A percentile compares a stretch with the other conserved stretches of the same genome.
Conservation (phyloP, 35 echinoderm and acorn worm genomes). For the Heliocidaris tuberculata region DNA sequence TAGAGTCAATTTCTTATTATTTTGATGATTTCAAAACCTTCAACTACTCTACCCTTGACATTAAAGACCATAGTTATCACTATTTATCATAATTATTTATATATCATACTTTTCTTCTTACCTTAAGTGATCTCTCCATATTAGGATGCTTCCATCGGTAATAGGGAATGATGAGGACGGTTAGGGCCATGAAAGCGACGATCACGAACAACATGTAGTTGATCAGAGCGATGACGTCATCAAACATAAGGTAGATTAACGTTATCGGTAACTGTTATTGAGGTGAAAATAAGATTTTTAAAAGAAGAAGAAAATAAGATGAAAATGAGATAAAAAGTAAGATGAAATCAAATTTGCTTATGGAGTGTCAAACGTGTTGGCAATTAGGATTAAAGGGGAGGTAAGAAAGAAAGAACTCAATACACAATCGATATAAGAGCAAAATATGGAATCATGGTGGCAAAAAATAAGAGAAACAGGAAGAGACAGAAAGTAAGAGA, state of each 20-base stretch:
- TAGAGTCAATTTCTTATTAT: too few relatives aligned
- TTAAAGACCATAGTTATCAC: too few relatives aligned
- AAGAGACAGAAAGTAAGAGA: too few relatives aligned
- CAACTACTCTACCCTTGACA: too few relatives aligned
- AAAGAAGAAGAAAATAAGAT: neutral
- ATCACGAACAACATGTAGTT: constrained; percentile 55
- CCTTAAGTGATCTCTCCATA: constrained; percentile 44
- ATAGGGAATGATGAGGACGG: constrained; percentile 62
- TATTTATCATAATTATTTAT: too few relatives aligned
- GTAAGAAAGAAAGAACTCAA: neutral
- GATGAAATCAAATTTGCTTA: too few relatives aligned
- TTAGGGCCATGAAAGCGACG: constrained; percentile 55
- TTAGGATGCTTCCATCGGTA: constrained; percentile 69
- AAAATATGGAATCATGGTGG: too few relatives aligned
- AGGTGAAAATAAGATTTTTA: neutral
- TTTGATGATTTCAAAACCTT: too few relatives aligned
- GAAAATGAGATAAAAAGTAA: too few relatives aligned
- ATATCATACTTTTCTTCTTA: neutral
- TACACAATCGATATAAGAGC: neutral
- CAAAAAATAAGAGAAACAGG: too few relatives aligned
- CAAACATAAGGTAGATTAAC: constrained; percentile 42
- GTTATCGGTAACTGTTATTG: constrained; percentile 47
- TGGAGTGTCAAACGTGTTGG: too few relatives aligned
- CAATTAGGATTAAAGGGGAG: too few relatives aligned
- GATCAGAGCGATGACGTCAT: constrained; percentile 54